phyloP scores from a whole-genome alignment of 2,888 invertebrate genomes.

The Gibbula magus region DNA sequence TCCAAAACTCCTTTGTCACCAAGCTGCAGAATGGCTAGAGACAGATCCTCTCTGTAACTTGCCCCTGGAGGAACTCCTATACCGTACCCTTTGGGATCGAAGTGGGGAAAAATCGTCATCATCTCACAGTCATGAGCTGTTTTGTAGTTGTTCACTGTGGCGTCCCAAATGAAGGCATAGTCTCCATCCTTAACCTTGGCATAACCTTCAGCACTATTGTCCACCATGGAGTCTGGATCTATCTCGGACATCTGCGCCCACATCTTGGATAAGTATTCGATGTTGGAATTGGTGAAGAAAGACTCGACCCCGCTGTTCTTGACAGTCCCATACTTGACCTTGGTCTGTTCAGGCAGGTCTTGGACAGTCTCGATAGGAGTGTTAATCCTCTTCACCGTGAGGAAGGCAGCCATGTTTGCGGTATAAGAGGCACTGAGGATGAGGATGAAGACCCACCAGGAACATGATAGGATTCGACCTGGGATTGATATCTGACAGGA shows the following conservation, averaged over 20 bases:
- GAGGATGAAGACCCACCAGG: conserved; percentile 73
- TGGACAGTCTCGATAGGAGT: conserved; percentile 71
- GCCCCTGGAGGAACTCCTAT: conserved; percentile 73
- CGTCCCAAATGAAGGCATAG: conserved; percentile 74
- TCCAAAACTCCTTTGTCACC: conserved; percentile 67
- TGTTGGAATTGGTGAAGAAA: conserved; percentile 70
- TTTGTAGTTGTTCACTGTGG: conserved; percentile 72
- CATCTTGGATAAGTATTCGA: conserved; percentile 72
- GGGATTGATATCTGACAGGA: conserved; percentile 66
- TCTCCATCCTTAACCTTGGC: conserved; percentile 67
- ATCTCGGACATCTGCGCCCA: conserved; percentile 71
- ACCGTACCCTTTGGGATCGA: conserved; percentile 73
- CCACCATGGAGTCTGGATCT: conserved; percentile 69
- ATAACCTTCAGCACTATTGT: conserved; percentile 65
- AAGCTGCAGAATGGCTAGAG: conserved; percentile 69
- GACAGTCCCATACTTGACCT: conserved; percentile 73
- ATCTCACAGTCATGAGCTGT: conserved; percentile 68
- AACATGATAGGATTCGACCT: conserved; percentile 71
- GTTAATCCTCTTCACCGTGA: conserved; percentile 73
- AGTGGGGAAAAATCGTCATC: conserved; percentile 71
- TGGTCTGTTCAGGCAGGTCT: conserved; percentile 70
- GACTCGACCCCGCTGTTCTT: conserved; percentile 70
- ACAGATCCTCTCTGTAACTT: conserved; percentile 70
- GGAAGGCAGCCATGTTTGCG: conserved; percentile 72
- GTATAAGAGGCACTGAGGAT: conserved; percentile 73